Evolutionary conservation across 64 coral and sea anemone genomes (phyloP).

Genomic region (Catalaphyllia jardinei): DNA sequence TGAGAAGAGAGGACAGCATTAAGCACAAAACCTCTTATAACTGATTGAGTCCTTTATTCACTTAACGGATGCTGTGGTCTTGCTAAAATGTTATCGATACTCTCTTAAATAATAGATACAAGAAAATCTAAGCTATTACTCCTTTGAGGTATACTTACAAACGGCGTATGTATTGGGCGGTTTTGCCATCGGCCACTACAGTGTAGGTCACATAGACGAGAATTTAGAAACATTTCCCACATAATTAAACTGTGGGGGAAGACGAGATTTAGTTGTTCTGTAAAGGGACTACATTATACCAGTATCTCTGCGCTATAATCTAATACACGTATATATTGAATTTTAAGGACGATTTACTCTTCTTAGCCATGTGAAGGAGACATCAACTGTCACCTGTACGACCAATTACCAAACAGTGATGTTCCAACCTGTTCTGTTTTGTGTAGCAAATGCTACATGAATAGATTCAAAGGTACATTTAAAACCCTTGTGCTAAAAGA

Average conservation of each 20-base stretch:
- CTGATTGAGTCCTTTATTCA: constrained; percentile 29
- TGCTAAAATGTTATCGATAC: constrained; percentile 43
- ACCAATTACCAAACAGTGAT: neutral
- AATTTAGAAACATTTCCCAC: too few species aligned
- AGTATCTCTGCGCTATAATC: neutral
- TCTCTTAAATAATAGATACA: constrained; percentile 19
- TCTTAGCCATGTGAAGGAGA: neutral
- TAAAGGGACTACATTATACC: neutral
- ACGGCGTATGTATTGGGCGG: neutral
- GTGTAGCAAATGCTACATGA: neutral
- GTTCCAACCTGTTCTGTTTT: neutral
- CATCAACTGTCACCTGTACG: neutral
- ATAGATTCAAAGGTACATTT: neutral
- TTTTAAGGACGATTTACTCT: neutral
- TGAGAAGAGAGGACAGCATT: too few species aligned
- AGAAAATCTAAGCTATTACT: neutral
- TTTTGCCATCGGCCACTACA: neutral
- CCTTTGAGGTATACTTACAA: neutral
- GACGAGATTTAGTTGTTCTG: too few species aligned
- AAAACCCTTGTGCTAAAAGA: neutral
- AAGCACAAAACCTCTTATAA: constrained; percentile 14
- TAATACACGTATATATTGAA: neutral
- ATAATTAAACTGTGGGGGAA: too few species aligned
- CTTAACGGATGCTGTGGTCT: constrained; percentile 1
- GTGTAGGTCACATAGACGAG: too few species aligned